Evolutionary conservation across 2,888 invertebrate species (phyloP), one percentile per base, ranked within the genome.

Genomic region (Hypercompe scribonia): DNA sequence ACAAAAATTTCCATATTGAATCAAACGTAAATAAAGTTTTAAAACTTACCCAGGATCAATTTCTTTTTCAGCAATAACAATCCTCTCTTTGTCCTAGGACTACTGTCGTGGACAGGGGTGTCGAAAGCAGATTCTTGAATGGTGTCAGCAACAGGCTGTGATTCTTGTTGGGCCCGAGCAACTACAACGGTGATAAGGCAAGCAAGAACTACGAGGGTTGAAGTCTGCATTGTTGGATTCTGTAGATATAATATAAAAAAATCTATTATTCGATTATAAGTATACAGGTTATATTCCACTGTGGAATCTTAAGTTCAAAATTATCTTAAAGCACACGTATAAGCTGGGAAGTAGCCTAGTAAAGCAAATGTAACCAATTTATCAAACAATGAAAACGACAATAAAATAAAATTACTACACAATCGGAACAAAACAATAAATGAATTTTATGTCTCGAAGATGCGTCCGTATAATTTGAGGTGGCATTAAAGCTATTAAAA

Each of bases 21-120:
- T 8, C 31, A 18, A 31, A 61, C 4, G 31, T 13, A 18, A 61
- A n/a, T 10, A 8, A 2, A 66, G 15, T 63, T 39, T 33, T 21
- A 69, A 46, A 68, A 76, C 81, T 88, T 88, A 95, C 95, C 95
- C 82, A 95, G 91, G 77, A 95, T 87, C 73, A 95, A 87, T 84
- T 95, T 95, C 86, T 95, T 95, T 84, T 95, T 95, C 58, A 95
- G 83, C 61, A 95, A 84, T 42, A 95, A 84, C 71, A 95, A 85
- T 71, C 93, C 91, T 89, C 95, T 91, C 86, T 95, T 95, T 71
- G 90, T 90, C 82, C 95, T 90, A 13, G 90, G 89, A 81, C 92
- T 93, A 78, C 91, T 89, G 72, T 94, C 93, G 73, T 92, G 91
- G 42, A 84, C 89, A 0, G 94, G 92, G 33, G 89, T 88, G 75